Conservation (phyloP, 2,888 invertebrate species). For the Empis livida region DNA sequence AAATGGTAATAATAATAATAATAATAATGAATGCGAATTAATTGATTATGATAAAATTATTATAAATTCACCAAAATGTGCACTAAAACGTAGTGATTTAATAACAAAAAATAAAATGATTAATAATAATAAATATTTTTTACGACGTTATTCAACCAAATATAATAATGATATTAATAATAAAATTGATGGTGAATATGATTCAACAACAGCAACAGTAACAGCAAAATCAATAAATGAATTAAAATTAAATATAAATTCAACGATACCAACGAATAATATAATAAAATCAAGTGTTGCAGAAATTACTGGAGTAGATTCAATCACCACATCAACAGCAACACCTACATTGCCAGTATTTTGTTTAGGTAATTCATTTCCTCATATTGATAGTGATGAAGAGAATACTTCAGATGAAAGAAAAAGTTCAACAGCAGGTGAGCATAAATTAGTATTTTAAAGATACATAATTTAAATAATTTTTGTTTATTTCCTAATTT, state of each 20-base stretch:
- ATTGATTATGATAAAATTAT: conserved; percentile 16
- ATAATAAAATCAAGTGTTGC: conserved; percentile 8
- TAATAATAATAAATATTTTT: conserved; percentile 34
- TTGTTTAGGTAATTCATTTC: conserved; percentile 52
- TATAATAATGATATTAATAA: conserved; percentile 27
- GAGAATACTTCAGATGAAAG: conserved; percentile 43
- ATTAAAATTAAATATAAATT: conserved; percentile 1
- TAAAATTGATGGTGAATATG: conserved; percentile 24
- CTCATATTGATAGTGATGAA: conserved; percentile 61
- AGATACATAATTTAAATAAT: too few species aligned
- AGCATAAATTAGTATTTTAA: too few species aligned
- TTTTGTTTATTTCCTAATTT: too few species aligned
- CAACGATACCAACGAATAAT: conserved; percentile 8
- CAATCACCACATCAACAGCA: conserved; percentile 9
- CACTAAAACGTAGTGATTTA: conserved; percentile 34
- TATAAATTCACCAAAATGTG: conserved; percentile 35
- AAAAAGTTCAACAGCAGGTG: conserved; percentile 17
- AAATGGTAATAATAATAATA: conserved; percentile 11
- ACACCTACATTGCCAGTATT: conserved; percentile 41
- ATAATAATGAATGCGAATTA: conserved; percentile 14
- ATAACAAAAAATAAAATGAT: conserved; percentile 37
- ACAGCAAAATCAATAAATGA: not conserved
- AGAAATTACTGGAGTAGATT: conserved; percentile 4
- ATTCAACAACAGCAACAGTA: not conserved
- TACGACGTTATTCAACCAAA: conserved; percentile 32